Evolutionary conservation across 1,140 invertebrate genomes (phyloP).

Genomic region (Aphaenogaster ashmeadi): DNA sequence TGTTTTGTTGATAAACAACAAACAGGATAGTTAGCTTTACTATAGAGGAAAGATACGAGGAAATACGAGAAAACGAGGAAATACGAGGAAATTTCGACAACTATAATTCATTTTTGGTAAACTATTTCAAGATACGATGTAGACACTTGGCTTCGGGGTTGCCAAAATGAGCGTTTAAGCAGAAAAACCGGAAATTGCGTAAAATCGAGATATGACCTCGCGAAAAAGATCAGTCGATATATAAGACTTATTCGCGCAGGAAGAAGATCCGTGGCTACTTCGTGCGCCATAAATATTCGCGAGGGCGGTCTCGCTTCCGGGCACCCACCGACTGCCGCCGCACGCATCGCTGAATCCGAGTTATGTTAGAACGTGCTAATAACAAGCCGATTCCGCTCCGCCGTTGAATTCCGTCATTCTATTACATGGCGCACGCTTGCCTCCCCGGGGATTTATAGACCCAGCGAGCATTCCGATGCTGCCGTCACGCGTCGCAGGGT

Average conservation of each 20-base stretch:
- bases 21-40: no score
- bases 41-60: no score
- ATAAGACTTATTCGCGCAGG: background rate
- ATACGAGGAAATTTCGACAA: no score
- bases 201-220: no score
- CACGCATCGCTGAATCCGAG: conserved; percentile 84
- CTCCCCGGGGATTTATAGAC: conserved; percentile 70
- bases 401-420: conserved; percentile 81
- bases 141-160: no score
- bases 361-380: conserved; percentile 86
- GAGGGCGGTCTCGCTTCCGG: conserved; percentile 10
- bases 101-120: no score
- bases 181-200: no score
- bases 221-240: no score
- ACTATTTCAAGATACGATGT: no score
- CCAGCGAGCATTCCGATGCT: conserved; percentile 60
- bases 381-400: conserved; percentile 85
- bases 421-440: conserved; percentile 72
- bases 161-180: no score
- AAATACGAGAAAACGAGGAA: no score
- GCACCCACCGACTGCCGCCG: conserved; percentile 34
- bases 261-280: conserved; percentile 64
- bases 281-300: conserved; percentile 73
- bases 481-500: conserved; percentile 28
- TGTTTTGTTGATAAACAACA: no score